Evolutionary conservation across 2,797 vertebrate genomes (phyloP).

Genomic region (Kryptopterus vitreolus): DNA sequence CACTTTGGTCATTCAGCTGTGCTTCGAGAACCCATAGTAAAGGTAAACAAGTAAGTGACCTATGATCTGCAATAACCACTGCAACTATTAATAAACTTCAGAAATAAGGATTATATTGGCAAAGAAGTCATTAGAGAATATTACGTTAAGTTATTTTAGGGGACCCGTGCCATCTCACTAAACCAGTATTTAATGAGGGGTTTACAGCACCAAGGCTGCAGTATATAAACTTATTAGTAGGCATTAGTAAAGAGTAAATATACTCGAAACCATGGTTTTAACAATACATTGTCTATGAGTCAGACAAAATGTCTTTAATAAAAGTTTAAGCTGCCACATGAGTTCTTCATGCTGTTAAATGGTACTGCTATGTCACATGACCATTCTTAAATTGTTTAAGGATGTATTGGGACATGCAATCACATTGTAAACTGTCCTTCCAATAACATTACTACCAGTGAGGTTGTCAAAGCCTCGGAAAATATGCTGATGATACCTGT

Average conservation of each 20-base stretch:
- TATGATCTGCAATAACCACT: not conserved
- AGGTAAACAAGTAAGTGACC: not conserved
- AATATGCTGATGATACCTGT: not conserved
- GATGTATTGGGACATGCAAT: not conserved
- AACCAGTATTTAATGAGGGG: not conserved
- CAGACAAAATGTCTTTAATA: not conserved
- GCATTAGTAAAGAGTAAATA: not conserved
- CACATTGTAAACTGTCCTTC: not conserved
- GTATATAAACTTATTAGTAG: not conserved
- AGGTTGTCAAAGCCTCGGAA: not conserved
- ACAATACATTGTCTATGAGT: not conserved
- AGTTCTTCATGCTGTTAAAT: not conserved
- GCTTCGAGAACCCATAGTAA: not conserved
- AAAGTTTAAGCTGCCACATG: not conserved
- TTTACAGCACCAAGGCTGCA: not conserved
- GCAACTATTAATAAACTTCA: constrained; percentile 12
- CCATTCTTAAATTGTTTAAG: not conserved
- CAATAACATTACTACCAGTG: not conserved
- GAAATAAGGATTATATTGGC: not conserved
- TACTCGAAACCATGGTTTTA: not conserved
- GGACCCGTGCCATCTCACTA: not conserved
- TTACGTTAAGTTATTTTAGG: constrained; percentile 5
- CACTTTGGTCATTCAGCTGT: not conserved
- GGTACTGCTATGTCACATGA: not conserved
- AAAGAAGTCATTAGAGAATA: not conserved